A percentile compares a stretch with the other conserved stretches of the same genome.
These are phyloP conservation scores for Hymenopus coronatus DNA, from an alignment of 2,888 invertebrate species.

Conservation along the genomic window DNA sequence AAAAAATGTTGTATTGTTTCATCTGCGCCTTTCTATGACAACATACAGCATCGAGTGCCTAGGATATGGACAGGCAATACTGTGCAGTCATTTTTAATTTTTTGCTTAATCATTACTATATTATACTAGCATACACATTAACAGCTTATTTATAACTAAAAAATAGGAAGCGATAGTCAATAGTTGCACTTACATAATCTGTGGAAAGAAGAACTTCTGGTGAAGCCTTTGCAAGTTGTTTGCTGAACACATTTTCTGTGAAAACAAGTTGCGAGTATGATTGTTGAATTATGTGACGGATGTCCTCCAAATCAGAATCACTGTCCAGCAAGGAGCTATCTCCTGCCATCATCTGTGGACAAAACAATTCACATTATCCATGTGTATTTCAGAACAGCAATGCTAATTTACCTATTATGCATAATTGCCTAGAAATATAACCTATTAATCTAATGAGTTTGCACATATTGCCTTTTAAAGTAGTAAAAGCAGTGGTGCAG, in stretches of 20 bases:
- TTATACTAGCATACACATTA: no score
- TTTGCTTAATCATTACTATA: no score
- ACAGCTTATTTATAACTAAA: no score
- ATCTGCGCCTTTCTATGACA: no score
- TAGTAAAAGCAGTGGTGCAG: background rate
- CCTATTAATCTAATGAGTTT: background rate
- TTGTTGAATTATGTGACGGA: conserved; percentile 61
- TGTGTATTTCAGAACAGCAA: background rate
- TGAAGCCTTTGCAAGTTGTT: conserved; percentile 47
- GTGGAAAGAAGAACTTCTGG: conserved; percentile 29
- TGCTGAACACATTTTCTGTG: conserved; percentile 58
- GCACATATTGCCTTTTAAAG: background rate
- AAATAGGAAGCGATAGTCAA: no score
- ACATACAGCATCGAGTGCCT: no score
- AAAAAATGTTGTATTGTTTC: no score
- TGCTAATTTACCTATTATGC: background rate
- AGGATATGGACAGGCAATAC: no score
- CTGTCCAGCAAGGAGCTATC: conserved; percentile 48
- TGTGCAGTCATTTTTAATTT: no score
- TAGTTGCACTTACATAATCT: conserved; percentile 32
- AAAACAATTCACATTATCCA: background rate
- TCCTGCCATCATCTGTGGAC: conserved; percentile 32
- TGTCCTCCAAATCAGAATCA: conserved; percentile 66
- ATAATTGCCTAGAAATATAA: no score
- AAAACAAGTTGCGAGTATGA: conserved; percentile 61